Evolutionary conservation across 2,888 invertebrate genomes (phyloP).

Genomic region (Biston betularia): DNA sequence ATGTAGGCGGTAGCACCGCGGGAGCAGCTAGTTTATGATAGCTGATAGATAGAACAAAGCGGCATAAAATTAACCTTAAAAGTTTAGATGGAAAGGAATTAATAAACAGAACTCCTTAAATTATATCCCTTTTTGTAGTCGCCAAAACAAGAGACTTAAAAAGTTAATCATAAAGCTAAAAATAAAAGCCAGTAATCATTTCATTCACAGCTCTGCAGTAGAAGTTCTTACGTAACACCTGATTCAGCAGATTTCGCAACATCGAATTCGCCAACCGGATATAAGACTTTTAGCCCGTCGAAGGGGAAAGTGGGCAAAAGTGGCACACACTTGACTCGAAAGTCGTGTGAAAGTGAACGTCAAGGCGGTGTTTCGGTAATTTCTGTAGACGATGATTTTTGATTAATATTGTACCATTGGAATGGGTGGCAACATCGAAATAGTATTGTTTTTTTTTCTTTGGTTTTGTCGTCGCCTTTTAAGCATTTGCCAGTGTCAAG

Average conservation of each 20-base stretch:
- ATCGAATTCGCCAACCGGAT: constrained; percentile 62
- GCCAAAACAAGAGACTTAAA: too few species aligned
- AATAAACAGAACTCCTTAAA: too few species aligned
- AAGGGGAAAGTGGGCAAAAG: constrained; percentile 64
- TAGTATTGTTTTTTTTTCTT: too few species aligned
- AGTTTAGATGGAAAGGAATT: too few species aligned
- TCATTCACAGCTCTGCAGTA: background rate
- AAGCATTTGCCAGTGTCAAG: too few species aligned
- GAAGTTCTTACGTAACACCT: constrained; percentile 17
- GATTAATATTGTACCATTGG: constrained; percentile 36
- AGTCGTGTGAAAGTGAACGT: constrained; percentile 70
- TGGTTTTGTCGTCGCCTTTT: too few species aligned
- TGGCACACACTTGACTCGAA: constrained; percentile 60
- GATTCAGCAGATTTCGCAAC: constrained; percentile 31
- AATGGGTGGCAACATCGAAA: constrained; percentile 10
- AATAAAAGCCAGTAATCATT: background rate
- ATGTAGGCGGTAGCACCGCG: too few species aligned
- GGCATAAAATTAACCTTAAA: too few species aligned
- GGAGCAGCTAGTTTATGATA: too few species aligned
- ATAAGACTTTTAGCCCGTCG: constrained; percentile 58
- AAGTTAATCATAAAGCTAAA: too few species aligned
- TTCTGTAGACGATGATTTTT: constrained; percentile 36
- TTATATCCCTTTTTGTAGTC: too few species aligned
- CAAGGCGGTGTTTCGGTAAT: constrained; percentile 49
- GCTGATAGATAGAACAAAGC: too few species aligned